These are phyloP conservation scores for Macrophya alboannulata DNA, from an alignment of 2,888 invertebrate genomes.

Conservation along the genomic window DNA sequence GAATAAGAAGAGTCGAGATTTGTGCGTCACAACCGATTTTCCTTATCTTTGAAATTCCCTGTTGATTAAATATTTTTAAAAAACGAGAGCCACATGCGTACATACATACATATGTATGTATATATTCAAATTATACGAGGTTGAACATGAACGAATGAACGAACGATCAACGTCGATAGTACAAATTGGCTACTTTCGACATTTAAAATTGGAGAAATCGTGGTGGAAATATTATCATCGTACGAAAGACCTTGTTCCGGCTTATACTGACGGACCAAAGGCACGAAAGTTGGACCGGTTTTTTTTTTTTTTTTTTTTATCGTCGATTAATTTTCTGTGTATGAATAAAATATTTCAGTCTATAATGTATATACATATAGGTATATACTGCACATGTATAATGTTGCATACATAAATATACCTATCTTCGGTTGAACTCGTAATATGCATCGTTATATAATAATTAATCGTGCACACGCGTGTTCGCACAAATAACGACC, in stretches of 20 bases:
- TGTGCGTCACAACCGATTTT: neutral
- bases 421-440: too few species aligned
- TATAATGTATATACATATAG: too few species aligned
- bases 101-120: too few species aligned
- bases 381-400: neutral
- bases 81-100: neutral
- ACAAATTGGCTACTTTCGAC: constrained; percentile 10
- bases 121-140: too few species aligned
- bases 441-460: neutral
- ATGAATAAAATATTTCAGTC: neutral
- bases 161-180: neutral
- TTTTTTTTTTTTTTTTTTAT: constrained; percentile 20
- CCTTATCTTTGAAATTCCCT: neutral
- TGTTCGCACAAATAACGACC: too few species aligned
- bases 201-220: constrained; percentile 37
- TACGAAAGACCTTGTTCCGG: constrained; percentile 33
- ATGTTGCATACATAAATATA: too few species aligned
- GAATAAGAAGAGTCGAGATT: neutral
- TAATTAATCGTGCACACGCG: too few species aligned
- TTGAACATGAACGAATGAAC: too few species aligned
- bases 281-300: constrained; percentile 44
- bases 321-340: neutral
- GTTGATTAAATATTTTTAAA: neutral
- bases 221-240: constrained; percentile 29
- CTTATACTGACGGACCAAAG: neutral